Conservation (phyloP, 2,113 vertebrate species). For the Bufo gargarizans region DNA sequence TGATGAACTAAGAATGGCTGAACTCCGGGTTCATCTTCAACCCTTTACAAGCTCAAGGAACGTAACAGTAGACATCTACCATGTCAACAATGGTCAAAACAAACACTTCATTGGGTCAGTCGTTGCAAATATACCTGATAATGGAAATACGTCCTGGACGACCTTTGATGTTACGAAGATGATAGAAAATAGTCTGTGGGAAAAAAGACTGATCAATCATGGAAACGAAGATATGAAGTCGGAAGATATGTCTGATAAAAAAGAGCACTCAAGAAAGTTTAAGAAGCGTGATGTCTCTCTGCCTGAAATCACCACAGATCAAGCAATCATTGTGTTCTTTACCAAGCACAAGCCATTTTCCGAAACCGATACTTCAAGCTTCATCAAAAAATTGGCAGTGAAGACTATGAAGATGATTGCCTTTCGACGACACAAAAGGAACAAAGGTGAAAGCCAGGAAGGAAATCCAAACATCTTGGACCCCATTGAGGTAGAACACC, state of each 20-base stretch:
- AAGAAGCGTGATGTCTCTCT: background rate
- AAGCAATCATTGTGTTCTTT: conserved; percentile 82
- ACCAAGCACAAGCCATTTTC: conserved; percentile 69
- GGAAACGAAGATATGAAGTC: conserved; percentile 23
- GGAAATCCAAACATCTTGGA: background rate
- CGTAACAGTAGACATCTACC: conserved; percentile 78
- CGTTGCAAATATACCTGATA: conserved; percentile 44
- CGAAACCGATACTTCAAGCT: conserved; percentile 66
- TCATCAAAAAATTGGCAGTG: conserved; percentile 76
- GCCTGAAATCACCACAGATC: conserved; percentile 63
- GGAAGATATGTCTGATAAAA: no score
- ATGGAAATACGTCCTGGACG: conserved; percentile 72
- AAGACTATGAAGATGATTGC: conserved; percentile 56
- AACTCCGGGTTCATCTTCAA: conserved; percentile 75
- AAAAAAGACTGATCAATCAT: background rate
- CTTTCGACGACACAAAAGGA: conserved; percentile 77
- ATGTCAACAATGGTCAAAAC: conserved; percentile 66
- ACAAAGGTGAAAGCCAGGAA: conserved; percentile 69
- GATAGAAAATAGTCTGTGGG: conserved; percentile 77
- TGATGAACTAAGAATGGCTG: conserved; percentile 76
- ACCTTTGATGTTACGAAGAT: conserved; percentile 79
- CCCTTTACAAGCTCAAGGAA: conserved; percentile 60
- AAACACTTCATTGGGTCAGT: conserved; percentile 77
- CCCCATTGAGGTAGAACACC: rapidly evolving
- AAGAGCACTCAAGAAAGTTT: background rate